phyloP scores from a whole-genome alignment of 64 coral and sea anemone species.

The Astreopora myriophthalma region DNA sequence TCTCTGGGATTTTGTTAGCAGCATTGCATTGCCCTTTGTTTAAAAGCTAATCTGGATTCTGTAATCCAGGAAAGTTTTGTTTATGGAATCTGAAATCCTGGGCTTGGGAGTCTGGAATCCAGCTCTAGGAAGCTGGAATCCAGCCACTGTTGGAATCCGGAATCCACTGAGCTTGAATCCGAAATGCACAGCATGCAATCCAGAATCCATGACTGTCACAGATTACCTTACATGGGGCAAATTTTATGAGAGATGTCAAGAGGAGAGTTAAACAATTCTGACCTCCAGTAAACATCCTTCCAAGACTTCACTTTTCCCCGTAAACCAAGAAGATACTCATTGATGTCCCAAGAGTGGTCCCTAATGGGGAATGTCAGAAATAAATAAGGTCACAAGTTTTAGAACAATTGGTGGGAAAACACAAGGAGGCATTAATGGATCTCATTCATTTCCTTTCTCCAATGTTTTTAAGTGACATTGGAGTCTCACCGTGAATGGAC shows the following conservation, averaged over 20 bases:
- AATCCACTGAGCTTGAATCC: no score
- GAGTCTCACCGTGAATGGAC: slow-evolving; percentile 75
- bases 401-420: neutral
- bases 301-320: slow-evolving; percentile 89
- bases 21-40: no score
- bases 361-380: slow-evolving; percentile 8
- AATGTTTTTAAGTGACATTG: neutral
- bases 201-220: no score
- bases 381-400: neutral
- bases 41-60: no score
- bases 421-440: neutral
- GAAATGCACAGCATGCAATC: no score
- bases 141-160: no score
- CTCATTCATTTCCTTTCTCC: neutral
- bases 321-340: slow-evolving; percentile 85
- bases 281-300: slow-evolving; percentile 99
- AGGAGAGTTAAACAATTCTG: neutral
- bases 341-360: slow-evolving; percentile 89
- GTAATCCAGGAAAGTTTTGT: no score
- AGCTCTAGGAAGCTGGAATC: no score
- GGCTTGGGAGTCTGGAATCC: no score
- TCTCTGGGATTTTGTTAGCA: no score
- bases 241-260: neutral
- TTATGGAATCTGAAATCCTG: no score
- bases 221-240: no score